Conservation (phyloP, 2,888 invertebrate genomes). For the Eilema caniola region DNA sequence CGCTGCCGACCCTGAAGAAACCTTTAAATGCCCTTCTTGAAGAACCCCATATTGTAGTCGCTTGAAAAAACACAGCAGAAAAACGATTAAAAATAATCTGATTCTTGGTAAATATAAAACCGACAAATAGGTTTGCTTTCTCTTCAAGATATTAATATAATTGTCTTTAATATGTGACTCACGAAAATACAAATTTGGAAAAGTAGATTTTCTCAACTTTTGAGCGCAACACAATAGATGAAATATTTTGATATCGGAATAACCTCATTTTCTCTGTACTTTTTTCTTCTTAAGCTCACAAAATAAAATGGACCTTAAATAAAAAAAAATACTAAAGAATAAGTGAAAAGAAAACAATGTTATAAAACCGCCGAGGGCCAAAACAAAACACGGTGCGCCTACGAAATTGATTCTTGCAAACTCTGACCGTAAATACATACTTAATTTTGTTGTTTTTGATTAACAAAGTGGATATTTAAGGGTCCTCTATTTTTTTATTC, state of each 20-base stretch:
- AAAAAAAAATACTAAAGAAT: constrained; percentile 9
- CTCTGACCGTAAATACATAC: constrained; percentile 34
- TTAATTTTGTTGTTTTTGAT: constrained; percentile 42
- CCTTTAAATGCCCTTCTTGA: too few relatives aligned
- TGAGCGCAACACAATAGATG: not conserved
- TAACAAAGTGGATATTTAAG: constrained; percentile 23
- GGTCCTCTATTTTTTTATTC: constrained; percentile 12
- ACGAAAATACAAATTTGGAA: too few relatives aligned
- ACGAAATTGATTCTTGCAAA: constrained; percentile 39
- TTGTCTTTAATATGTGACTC: too few relatives aligned
- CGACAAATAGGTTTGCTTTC: too few relatives aligned
- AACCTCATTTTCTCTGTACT: constrained; percentile 1
- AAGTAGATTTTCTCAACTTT: too few relatives aligned
- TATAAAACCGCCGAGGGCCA: constrained; percentile 32
- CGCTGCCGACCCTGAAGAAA: too few relatives aligned
- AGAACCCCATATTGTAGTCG: too few relatives aligned
- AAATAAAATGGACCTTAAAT: constrained; percentile 7
- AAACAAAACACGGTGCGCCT: constrained; percentile 32
- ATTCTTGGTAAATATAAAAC: too few relatives aligned
- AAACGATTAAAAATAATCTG: too few relatives aligned
- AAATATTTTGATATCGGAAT: not conserved
- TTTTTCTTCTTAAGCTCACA: constrained; percentile 2
- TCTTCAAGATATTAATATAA: too few relatives aligned
- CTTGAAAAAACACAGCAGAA: too few relatives aligned
- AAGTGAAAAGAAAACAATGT: constrained; percentile 34